phyloP scores from a whole-genome alignment of 1,140 invertebrate genomes.

The Sarcophaga bullata region DNA sequence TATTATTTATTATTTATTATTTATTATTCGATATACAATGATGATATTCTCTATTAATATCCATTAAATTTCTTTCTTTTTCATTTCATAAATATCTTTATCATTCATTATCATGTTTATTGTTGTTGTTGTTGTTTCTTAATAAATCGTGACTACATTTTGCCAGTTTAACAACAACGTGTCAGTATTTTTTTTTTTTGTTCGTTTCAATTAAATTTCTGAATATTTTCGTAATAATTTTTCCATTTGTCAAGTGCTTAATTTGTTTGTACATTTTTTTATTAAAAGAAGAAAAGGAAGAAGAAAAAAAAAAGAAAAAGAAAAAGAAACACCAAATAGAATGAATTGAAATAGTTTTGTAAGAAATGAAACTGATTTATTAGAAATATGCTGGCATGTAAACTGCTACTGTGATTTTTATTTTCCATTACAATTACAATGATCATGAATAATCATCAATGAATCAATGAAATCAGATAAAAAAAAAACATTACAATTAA shows the following conservation, averaged over 20 bases:
- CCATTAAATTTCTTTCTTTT: background rate
- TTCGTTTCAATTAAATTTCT: conserved; percentile 11
- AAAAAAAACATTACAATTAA: too few relatives aligned
- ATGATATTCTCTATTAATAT: conserved; percentile 12
- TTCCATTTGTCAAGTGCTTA: conserved; percentile 18
- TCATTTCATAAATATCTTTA: too few relatives aligned
- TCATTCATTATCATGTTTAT: background rate
- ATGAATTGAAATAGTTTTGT: background rate
- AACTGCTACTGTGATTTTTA: too few relatives aligned
- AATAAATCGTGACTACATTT: conserved; percentile 15
- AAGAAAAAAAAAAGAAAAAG: background rate
- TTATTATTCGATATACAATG: background rate
- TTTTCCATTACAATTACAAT: too few relatives aligned
- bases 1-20: background rate
- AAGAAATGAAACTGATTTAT: background rate
- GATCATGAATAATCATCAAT: too few relatives aligned
- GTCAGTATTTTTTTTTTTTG: background rate
- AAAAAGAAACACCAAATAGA: background rate
- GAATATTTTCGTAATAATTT: background rate
- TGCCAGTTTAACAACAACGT: background rate
- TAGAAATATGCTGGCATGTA: too few relatives aligned
- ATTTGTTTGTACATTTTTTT: conserved; percentile 6
- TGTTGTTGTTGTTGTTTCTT: background rate
- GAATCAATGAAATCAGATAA: too few relatives aligned
- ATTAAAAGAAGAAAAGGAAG: background rate